Conservation (phyloP, 2,113 vertebrate genomes). For the Vulpes ferrilata region DNA sequence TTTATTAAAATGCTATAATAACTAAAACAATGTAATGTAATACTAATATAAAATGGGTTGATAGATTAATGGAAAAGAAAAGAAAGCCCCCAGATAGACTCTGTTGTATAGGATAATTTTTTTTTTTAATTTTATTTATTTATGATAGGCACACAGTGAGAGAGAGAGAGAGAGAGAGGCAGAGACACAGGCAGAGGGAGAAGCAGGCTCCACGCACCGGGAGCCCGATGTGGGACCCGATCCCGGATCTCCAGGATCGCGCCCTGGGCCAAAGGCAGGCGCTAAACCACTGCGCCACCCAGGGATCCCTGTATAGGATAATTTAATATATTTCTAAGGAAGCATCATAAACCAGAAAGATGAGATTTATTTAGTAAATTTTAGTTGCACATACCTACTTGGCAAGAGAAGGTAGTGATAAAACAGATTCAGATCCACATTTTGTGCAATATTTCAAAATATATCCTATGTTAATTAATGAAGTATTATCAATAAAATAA, state of each 20-base stretch:
- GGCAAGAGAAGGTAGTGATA: slow-evolving; percentile 5
- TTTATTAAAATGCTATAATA: slow-evolving; percentile 52
- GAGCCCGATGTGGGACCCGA: too few species aligned
- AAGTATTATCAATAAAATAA: slow-evolving; percentile 1
- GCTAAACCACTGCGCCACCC: too few species aligned
- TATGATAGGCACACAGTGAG: too few species aligned
- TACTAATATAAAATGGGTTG: not conserved
- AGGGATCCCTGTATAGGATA: not conserved
- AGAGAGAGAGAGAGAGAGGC: too few species aligned
- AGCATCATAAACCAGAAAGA: not conserved
- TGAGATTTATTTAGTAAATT: not conserved
- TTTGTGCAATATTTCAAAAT: slow-evolving; percentile 12
- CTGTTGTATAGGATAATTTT: not conserved
- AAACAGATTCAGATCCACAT: not conserved
- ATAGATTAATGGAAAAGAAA: not conserved
- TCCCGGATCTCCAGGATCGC: too few species aligned
- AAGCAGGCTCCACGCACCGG: too few species aligned
- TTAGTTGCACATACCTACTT: not conserved
- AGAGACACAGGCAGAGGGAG: too few species aligned
- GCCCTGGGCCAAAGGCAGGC: too few species aligned
- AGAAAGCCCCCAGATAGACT: not conserved
- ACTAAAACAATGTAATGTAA: slow-evolving; percentile 8
- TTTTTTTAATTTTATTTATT: too few species aligned
- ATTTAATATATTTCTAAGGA: slow-evolving; percentile 33
- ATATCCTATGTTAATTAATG: not conserved